A percentile compares a stretch with the other conserved stretches of the same genome.
phyloP scores from a whole-genome alignment of 2,797 vertebrate genomes.

The Prionace glauca region DNA sequence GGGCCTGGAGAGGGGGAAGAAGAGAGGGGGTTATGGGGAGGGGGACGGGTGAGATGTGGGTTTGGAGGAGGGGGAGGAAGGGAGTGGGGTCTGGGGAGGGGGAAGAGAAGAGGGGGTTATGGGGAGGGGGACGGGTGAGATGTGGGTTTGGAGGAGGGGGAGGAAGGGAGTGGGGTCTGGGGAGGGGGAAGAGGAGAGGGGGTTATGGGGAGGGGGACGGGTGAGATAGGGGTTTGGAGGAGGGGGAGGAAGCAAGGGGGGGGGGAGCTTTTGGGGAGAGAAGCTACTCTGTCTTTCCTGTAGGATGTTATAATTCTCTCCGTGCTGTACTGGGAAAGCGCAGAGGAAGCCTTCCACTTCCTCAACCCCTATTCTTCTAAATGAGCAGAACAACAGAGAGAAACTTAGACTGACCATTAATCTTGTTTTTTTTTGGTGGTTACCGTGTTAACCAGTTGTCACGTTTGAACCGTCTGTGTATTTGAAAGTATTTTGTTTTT shows the following conservation, averaged over 20 bases:
- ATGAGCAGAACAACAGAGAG: not conserved
- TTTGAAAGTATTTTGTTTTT: not conserved
- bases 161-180: no score
- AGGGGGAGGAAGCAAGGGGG: not conserved
- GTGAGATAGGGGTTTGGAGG: no score
- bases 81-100: not conserved
- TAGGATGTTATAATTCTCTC: not conserved
- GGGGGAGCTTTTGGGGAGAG: not conserved
- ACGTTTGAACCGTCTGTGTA: not conserved
- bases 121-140: not conserved
- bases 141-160: not conserved
- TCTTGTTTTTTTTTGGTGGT: not conserved
- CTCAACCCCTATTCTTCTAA: not conserved
- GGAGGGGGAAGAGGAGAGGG: not conserved
- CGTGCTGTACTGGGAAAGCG: no score
- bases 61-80: no score
- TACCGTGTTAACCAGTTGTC: not conserved
- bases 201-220: no score
- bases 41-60: no score
- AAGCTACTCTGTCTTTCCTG: not conserved
- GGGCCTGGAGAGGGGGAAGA: no score
- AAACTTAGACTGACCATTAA: not conserved
- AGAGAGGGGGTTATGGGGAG: no score
- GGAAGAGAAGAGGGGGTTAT: no score
- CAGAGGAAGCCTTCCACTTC: not conserved